Conservation (phyloP, 2,888 invertebrate species). For the Cryptus armator region DNA sequence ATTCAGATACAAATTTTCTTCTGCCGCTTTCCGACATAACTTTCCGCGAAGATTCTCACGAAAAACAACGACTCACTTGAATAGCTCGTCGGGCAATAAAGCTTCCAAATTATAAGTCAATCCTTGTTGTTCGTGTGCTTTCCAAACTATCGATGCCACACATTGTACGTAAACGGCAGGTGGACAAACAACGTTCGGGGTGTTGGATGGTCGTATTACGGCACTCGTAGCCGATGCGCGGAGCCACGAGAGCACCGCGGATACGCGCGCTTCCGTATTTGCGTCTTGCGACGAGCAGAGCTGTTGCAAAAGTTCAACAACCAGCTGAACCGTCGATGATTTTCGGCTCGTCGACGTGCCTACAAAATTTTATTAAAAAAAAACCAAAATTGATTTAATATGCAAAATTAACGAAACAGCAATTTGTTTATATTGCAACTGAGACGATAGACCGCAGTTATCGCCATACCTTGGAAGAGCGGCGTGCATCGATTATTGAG, state of each 20-base stretch:
- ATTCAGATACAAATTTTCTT: neutral
- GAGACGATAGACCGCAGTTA: too few relatives aligned
- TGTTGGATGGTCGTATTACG: conserved; percentile 78
- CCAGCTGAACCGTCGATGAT: conserved; percentile 86
- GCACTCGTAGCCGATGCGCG: conserved; percentile 87
- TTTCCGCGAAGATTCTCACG: conserved; percentile 1
- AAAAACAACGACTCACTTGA: conserved; percentile 86
- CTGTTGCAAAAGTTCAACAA: conserved; percentile 93
- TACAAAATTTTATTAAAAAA: conserved; percentile 57
- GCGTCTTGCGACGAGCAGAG: conserved; percentile 89
- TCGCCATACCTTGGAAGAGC: conserved; percentile 77
- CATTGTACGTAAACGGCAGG: conserved; percentile 90
- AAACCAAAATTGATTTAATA: neutral
- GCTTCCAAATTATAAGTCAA: conserved; percentile 89
- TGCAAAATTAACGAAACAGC: neutral
- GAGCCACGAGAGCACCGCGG: conserved; percentile 91
- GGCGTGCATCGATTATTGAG: conserved; percentile 86
- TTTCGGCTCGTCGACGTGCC: conserved; percentile 78
- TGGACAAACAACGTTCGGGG: conserved; percentile 78
- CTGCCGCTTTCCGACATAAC: neutral
- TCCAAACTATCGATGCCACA: conserved; percentile 93
- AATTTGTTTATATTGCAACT: too few relatives aligned
- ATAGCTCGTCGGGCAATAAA: conserved; percentile 91
- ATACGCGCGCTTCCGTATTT: conserved; percentile 88
- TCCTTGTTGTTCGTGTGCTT: conserved; percentile 88